A percentile compares a stretch with the other conserved stretches of the same genome.
Evolutionary conservation across 2,113 vertebrate genomes (phyloP).

Genomic region (pig (Sus scrofa)): T2T-Sscrofa CM000812.6:272090501-272091000

Average conservation of each 20-base stretch:
- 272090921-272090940: slow-evolving; percentile 48
- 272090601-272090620: background rate
- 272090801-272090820: slow-evolving; percentile 75
- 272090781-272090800: slow-evolving; percentile 10
- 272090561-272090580: slow-evolving; percentile 20
- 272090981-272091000: slow-evolving; percentile 32
- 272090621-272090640: slow-evolving; percentile 70
- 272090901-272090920: slow-evolving; percentile 4
- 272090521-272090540: background rate
- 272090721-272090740: slow-evolving; percentile 90
- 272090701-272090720: slow-evolving; percentile 83
- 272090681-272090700: slow-evolving; percentile 89
- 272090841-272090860: slow-evolving; percentile 87
- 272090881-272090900: slow-evolving; percentile 56
- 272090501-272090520: slow-evolving; percentile 5
- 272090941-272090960: background rate
- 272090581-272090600: slow-evolving; percentile 47
- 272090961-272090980: background rate
- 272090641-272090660: slow-evolving; percentile 57
- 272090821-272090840: slow-evolving; percentile 84
- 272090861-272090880: slow-evolving; percentile 93
- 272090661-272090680: slow-evolving; percentile 65
- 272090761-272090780: slow-evolving; percentile 61
- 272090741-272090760: slow-evolving; percentile 84
- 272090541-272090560: no score